A percentile compares a stretch with the other conserved stretches of the same genome.
These are phyloP conservation scores for Chloroceryle amazona DNA, from an alignment of 2,797 vertebrate species.

Conservation along the genomic window DNA sequence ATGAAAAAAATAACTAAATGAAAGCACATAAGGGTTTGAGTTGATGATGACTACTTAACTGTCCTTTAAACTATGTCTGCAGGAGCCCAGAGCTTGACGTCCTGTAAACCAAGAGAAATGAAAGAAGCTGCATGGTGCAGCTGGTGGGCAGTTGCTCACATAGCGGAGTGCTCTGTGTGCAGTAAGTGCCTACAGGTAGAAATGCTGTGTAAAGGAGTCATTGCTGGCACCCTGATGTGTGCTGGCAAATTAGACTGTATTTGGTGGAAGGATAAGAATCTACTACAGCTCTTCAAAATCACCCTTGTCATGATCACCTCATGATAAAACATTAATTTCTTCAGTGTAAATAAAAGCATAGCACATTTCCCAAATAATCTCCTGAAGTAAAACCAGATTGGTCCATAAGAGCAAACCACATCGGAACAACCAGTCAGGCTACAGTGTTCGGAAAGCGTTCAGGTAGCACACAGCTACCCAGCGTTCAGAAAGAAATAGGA, in stretches of 20 bases:
- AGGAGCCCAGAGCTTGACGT: not conserved
- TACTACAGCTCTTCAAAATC: conserved; percentile 8
- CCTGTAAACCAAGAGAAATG: not conserved
- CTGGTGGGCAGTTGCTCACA: not conserved
- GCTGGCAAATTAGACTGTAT: not conserved
- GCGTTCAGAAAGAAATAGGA: not conserved
- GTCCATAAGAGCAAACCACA: not conserved
- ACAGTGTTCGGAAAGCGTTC: too few relatives aligned
- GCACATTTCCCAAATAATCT: not conserved
- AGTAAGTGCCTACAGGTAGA: not conserved
- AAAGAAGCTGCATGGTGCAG: not conserved
- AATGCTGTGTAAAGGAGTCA: not conserved
- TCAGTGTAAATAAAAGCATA: not conserved
- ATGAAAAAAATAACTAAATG: not conserved
- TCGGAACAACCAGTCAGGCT: not conserved
- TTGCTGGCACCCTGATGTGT: not conserved
- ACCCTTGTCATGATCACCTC: not conserved
- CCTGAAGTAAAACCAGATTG: not conserved
- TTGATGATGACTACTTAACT: not conserved
- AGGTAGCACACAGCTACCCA: not conserved
- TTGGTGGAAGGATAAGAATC: not conserved
- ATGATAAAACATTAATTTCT: not conserved
- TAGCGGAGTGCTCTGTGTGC: not conserved
- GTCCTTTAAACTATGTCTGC: not conserved
- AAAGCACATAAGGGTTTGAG: not conserved